Evolutionary conservation across 2,113 vertebrate genomes (phyloP), one percentile per base, ranked within the genome.

Genomic region (Urocitellus parryii): DNA sequence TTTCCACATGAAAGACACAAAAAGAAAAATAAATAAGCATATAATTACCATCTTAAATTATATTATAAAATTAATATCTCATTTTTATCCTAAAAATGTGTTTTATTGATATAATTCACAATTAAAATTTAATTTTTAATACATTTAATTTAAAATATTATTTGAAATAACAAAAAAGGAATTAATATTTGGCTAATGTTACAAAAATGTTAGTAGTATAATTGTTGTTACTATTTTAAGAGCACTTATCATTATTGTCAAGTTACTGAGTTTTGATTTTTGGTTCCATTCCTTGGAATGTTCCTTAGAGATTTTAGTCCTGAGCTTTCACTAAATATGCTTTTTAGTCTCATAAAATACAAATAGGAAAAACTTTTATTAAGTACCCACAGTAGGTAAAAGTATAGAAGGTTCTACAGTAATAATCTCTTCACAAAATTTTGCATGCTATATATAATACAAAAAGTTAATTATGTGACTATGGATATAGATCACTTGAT

Each of bases 81-180:
- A 76, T 16, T 51, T 81, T 86, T 91, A 89, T 12, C 11, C 22
- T 10, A 63, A 81, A 37, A 67, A 81, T 61, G 9, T 90, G 7
- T 63, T 88, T 70, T 70, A 91, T 12, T 17, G 25, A 67, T 89
- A n/a, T 20, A 56, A 12, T 51, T 82, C 39, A 70, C 2, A 68
- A 90, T 48, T 53, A 67, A 70, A 65, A n/a, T 86, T 93, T 84
- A 83, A 24, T 61, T 24, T 61, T 79, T 76, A n/a, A 72, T 84
- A 81, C 37, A 94, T 89, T 29, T 90, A 8, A 16, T 81, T 81
- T 77, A 39, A 8, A 81, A n/a, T 48, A 83, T 1, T n/a, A 79
- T 39, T 80, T 61, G 39, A 93, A 42, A 58, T 68, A 72, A 27
- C 24, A 67, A 39, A 48, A 88, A 53, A 53, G n/a, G 63, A 25